Percentiles rank a stretch among this genome's conserved stretches.
Conservation (phyloP, 2,888 invertebrate genomes). For the Drosophila nigritarsus region DNA sequence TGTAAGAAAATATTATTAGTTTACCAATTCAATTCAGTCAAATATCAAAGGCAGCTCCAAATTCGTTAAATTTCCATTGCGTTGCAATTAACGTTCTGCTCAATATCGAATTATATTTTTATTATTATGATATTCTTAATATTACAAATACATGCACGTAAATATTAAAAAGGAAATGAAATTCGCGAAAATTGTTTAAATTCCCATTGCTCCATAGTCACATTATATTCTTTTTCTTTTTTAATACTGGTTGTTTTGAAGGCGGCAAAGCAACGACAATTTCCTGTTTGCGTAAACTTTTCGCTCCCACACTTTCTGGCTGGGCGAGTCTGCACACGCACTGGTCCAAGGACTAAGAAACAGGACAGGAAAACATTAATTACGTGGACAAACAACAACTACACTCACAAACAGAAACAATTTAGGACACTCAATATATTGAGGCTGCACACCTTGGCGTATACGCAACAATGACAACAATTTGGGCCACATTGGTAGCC, state of each 20-base stretch:
- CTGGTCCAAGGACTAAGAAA: slow-evolving; percentile 3
- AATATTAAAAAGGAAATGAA: not conserved
- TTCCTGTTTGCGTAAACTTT: slow-evolving; percentile 64
- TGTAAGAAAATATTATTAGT: not conserved
- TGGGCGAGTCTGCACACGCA: slow-evolving; percentile 11
- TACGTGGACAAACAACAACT: slow-evolving; percentile 43
- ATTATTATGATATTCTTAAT: not conserved
- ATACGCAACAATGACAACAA: slow-evolving; percentile 52
- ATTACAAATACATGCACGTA: not conserved
- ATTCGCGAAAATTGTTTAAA: not conserved
- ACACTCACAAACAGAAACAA: slow-evolving; percentile 21
- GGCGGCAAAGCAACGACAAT: slow-evolving; percentile 71
- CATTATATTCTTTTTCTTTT: not conserved
- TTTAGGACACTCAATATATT: slow-evolving; percentile 15
- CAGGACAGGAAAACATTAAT: slow-evolving; percentile 63
- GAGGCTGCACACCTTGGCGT: slow-evolving; percentile 53
- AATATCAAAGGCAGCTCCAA: not conserved
- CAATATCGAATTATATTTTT: not conserved
- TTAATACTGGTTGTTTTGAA: slow-evolving; percentile 35
- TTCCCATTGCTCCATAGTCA: not conserved
- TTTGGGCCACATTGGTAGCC: slow-evolving; percentile 49
- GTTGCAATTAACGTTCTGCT: not conserved
- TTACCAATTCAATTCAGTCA: not conserved
- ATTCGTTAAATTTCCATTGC: not conserved
- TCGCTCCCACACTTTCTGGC: slow-evolving; percentile 45